Percentiles rank a stretch among this genome's conserved stretches.
phyloP scores from a whole-genome alignment of 2,888 invertebrate species.

The Corbicula japonica region DNA sequence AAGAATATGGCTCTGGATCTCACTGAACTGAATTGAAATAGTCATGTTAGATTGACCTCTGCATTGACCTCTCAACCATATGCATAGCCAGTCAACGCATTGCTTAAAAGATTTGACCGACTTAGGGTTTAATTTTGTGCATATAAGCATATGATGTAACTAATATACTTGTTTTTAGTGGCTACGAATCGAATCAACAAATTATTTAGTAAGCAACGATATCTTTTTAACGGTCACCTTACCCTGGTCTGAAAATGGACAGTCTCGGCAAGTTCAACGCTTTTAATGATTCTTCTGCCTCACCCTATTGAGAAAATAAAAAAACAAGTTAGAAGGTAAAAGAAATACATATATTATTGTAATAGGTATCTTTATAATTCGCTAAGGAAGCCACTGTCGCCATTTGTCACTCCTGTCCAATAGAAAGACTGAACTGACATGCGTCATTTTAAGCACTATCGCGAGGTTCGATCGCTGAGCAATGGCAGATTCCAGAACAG shows the following conservation, averaged over 20 bases:
- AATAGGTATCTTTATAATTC: background rate
- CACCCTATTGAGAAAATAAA: constrained; percentile 3
- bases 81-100: too few species aligned
- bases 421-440: background rate
- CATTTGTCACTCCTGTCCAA: background rate
- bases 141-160: background rate
- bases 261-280: constrained; percentile 20
- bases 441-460: too few species aligned
- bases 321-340: background rate
- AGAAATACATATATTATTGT: background rate
- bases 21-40: too few species aligned
- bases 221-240: background rate
- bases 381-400: background rate
- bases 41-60: too few species aligned
- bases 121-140: background rate
- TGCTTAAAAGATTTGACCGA: background rate
- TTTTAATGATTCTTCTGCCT: constrained; percentile 23
- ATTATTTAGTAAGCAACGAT: background rate
- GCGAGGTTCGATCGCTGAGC: too few species aligned
- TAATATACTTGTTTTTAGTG: background rate
- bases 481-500: too few species aligned
- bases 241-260: constrained; percentile 36
- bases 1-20: too few species aligned
- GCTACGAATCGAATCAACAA: background rate
- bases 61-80: too few species aligned